These are phyloP conservation scores for Hanleya hanleyi DNA, from an alignment of 2,888 invertebrate genomes.

Conservation along the genomic window DNA sequence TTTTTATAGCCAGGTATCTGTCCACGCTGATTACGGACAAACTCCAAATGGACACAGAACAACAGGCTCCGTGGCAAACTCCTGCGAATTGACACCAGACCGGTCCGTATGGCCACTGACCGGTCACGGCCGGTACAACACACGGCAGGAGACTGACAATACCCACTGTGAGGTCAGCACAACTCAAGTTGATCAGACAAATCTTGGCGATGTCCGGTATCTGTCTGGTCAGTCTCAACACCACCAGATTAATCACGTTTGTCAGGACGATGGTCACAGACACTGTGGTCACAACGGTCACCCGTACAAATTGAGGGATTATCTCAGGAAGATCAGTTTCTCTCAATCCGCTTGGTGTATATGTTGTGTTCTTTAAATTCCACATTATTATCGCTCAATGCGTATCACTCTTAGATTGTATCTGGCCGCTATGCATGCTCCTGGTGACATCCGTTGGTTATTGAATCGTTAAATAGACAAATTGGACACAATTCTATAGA, in stretches of 20 bases:
- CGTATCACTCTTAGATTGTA: too few species aligned
- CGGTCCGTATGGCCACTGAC: conserved; percentile 45
- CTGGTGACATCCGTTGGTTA: too few species aligned
- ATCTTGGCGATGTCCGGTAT: conserved; percentile 43
- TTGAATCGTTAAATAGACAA: too few species aligned
- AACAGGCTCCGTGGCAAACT: conserved; percentile 42
- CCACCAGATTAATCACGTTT: conserved; percentile 33
- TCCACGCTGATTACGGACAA: conserved; percentile 46
- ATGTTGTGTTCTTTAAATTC: too few species aligned
- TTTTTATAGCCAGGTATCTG: conserved; percentile 44
- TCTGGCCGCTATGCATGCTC: too few species aligned
- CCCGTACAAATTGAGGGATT: conserved; percentile 9
- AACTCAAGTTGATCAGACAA: conserved; percentile 45
- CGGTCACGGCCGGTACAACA: conserved; percentile 33
- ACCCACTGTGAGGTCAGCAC: conserved; percentile 46
- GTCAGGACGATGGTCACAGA: conserved; percentile 26
- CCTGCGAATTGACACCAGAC: conserved; percentile 48
- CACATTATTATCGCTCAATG: too few species aligned
- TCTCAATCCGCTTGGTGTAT: too few species aligned
- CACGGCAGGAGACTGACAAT: conserved; percentile 42
- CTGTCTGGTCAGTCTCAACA: conserved; percentile 35
- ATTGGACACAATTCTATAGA: too few species aligned
- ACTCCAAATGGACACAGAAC: conserved; percentile 50
- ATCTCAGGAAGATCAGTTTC: too few species aligned
- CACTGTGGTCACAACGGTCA: conserved; percentile 15